Percentiles rank a stretch among this genome's conserved stretches.
Evolutionary conservation across 2,113 vertebrate genomes (phyloP).

Genomic region (Corythoichthys intestinalis): DNA sequence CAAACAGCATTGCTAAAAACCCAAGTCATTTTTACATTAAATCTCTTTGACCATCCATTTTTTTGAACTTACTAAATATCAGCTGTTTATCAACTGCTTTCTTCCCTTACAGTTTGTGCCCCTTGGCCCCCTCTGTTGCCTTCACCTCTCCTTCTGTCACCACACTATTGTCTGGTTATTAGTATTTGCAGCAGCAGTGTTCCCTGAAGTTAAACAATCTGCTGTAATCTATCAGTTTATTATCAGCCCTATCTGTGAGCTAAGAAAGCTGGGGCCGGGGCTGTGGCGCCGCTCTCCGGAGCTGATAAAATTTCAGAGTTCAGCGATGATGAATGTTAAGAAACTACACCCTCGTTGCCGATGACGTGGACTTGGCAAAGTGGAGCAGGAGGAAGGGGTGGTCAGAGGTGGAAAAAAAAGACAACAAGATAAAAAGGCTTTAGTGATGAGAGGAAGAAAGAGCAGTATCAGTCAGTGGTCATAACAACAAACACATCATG

Average conservation of each 20-base stretch:
- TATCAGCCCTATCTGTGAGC: slow-evolving; percentile 90
- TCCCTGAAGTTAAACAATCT: slow-evolving; percentile 92
- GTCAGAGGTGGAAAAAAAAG: slow-evolving; percentile 40
- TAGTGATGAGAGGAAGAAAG: slow-evolving; percentile 7
- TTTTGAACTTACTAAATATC: slow-evolving; percentile 11
- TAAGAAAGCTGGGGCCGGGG: slow-evolving; percentile 83
- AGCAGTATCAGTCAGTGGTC: background rate
- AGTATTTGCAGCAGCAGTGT: slow-evolving; percentile 75
- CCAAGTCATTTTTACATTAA: background rate
- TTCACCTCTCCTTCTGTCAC: slow-evolving; percentile 36
- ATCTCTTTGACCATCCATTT: background rate
- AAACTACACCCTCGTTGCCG: slow-evolving; percentile 85
- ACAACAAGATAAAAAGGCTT: slow-evolving; percentile 55
- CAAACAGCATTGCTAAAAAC: background rate
- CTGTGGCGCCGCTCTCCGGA: slow-evolving; percentile 87
- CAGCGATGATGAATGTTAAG: slow-evolving; percentile 95
- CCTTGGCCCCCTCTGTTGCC: slow-evolving; percentile 27
- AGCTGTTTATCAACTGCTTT: slow-evolving; percentile 34
- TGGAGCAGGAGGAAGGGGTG: slow-evolving; percentile 52
- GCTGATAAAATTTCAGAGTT: slow-evolving; percentile 98
- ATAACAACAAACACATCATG: background rate
- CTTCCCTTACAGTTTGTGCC: slow-evolving; percentile 51
- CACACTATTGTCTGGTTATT: slow-evolving; percentile 69
- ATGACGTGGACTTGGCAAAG: slow-evolving; percentile 85
- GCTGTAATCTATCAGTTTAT: slow-evolving; percentile 88